Evolutionary conservation across 2,113 vertebrate species (phyloP).

Genomic region (Erinaceus europaeus): DNA sequence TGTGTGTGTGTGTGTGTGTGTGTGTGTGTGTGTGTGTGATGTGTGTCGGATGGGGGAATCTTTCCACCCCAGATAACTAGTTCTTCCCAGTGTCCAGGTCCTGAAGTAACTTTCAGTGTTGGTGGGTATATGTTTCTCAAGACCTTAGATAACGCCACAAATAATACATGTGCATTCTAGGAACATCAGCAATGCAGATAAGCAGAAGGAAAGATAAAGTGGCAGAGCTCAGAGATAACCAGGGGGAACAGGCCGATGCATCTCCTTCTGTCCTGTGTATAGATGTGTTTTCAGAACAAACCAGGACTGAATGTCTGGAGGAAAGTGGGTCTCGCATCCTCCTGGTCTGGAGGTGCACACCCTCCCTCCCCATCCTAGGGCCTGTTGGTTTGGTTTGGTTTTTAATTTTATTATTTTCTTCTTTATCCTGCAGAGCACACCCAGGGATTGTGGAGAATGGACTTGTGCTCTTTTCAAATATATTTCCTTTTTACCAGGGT

Average conservation of each 20-base stretch:
- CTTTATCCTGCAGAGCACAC: too few relatives aligned
- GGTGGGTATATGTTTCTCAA: neutral
- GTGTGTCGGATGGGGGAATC: too few relatives aligned
- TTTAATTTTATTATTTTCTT: too few relatives aligned
- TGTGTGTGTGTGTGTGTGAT: too few relatives aligned
- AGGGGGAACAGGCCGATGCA: neutral
- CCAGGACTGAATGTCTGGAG: neutral
- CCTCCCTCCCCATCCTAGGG: neutral
- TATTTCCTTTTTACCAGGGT: too few relatives aligned
- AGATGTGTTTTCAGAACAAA: neutral
- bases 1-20: too few relatives aligned
- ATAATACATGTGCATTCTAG: neutral
- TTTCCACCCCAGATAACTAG: too few relatives aligned
- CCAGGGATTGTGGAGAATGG: too few relatives aligned
- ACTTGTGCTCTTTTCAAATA: too few relatives aligned
- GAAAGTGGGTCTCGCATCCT: too few relatives aligned
- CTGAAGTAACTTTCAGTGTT: neutral
- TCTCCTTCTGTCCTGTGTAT: neutral
- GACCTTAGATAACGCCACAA: neutral
- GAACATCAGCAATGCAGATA: neutral
- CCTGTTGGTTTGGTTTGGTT: too few relatives aligned
- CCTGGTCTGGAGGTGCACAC: neutral
- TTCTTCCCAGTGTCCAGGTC: neutral
- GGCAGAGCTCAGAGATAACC: neutral
- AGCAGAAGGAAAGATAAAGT: neutral